Base-by-base conservation (phyloP, 2,797 vertebrate species). In the Anguilla anguilla region DNA sequence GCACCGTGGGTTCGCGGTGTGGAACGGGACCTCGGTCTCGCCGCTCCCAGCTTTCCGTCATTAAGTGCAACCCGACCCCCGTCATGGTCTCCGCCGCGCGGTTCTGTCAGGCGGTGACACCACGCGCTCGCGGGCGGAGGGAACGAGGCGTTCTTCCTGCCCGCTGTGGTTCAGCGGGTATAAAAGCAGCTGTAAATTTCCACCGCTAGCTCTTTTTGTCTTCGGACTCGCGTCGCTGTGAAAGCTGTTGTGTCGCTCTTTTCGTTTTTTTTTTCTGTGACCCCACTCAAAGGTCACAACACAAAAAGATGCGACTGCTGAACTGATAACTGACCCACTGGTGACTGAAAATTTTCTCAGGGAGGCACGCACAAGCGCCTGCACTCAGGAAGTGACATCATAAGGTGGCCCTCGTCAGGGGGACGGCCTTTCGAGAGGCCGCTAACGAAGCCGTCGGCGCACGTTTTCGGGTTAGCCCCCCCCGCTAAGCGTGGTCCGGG, bases 371-470 rank as follows among this genome's bases (percentile, higher is more conserved):
- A 74, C 81, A 83, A 85, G 49, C 53, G 77, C 39, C 43, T 74
- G 85, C 51, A 31, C 59, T 85, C 55, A 79, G 87, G 91, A 92
- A 88, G 88, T 88, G 89, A 86, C 10, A 86, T 92, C 91, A n/a
- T 87, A 2, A 79, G 61, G 64, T 89, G 89, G 64, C 92, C 93
- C 90, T 90, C 93, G 92, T 91, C 90, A 90, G 89, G 91, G 91
- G 89, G 9, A 43, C 39, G 31, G 69, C 89, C 90, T 91, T 91
- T 90, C 85, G 81, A 82, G 77, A 19, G 74, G 74, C n/a, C 72
- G 82, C 83, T 88, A 88, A 86, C 86, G 88, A 88, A 85, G 57
- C 31, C 9, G 46, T 77, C 46, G 77, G 59, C 53, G 86, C 72
- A 39, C 35, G 74, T 51, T 83, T 85, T 59, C 53, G 49, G 85